A percentile compares a stretch with the other conserved stretches of the same genome.
Conservation (phyloP, 2,113 vertebrate genomes). For the Lasiurus borealis region DNA sequence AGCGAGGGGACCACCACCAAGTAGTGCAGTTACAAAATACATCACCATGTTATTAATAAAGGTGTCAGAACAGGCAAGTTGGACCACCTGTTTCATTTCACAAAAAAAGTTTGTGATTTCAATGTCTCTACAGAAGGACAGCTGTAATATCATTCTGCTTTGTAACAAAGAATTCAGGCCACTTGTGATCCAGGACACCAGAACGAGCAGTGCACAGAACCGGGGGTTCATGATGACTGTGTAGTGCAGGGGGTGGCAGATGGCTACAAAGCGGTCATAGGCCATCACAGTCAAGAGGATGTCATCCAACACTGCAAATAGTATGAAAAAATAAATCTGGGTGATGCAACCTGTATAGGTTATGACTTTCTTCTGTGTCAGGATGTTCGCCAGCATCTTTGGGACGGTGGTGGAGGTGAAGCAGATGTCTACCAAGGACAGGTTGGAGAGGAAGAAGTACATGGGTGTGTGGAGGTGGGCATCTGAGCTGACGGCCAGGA, state of each 20-base stretch:
- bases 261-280: conserved; percentile 61
- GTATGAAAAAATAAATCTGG: conserved; percentile 26
- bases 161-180: conserved; percentile 29
- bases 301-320: neutral
- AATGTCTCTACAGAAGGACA: conserved; percentile 40
- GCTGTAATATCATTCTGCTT: neutral
- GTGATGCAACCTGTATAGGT: too few relatives aligned
- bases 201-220: conserved; percentile 27
- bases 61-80: too few relatives aligned
- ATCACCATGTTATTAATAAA: neutral
- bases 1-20: neutral
- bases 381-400: too few relatives aligned
- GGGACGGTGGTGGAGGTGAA: too few relatives aligned
- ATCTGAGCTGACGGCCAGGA: too few relatives aligned
- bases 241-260: conserved; percentile 56
- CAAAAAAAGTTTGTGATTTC: too few relatives aligned
- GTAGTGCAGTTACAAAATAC: neutral
- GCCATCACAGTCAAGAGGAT: conserved; percentile 58
- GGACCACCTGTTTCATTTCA: too few relatives aligned
- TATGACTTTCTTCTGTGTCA: too few relatives aligned
- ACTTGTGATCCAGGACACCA: neutral
- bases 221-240: neutral
- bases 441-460: too few relatives aligned
- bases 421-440: too few relatives aligned
- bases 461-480: too few relatives aligned